These are phyloP conservation scores for Catostomus latipinnis DNA, from an alignment of 2,797 vertebrate genomes.

Conservation along the genomic window DNA sequence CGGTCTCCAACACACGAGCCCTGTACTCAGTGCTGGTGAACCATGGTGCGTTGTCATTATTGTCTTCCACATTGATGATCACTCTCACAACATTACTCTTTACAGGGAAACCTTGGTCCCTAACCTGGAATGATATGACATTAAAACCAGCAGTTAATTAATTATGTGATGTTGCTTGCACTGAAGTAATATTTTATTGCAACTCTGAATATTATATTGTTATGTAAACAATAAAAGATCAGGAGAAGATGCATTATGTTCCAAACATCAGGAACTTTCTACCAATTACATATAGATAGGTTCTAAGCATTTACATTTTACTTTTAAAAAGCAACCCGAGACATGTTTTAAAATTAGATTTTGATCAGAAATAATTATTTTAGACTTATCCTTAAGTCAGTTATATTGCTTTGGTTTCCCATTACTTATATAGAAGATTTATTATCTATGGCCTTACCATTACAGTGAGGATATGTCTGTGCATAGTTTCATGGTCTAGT, in stretches of 20 bases:
- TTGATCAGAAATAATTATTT: too few relatives aligned
- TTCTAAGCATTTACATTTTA: too few relatives aligned
- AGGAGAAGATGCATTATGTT: too few relatives aligned
- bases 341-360: too few relatives aligned
- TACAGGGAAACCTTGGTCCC: conserved; percentile 85
- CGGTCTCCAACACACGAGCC: conserved; percentile 82
- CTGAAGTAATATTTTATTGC: too few relatives aligned
- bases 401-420: not conserved
- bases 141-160: not conserved
- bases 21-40: conserved; percentile 82
- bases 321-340: too few relatives aligned
- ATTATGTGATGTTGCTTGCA: too few relatives aligned
- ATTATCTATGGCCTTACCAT: conserved; percentile 73
- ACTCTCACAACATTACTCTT: conserved; percentile 83
- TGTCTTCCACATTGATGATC: conserved; percentile 80
- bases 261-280: too few relatives aligned
- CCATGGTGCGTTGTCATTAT: conserved; percentile 84
- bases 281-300: too few relatives aligned
- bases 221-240: too few relatives aligned
- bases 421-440: not conserved
- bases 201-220: too few relatives aligned
- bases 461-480: conserved; percentile 82
- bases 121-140: conserved; percentile 72
- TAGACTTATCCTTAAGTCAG: too few relatives aligned
- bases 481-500: conserved; percentile 82